These are phyloP conservation scores for Eriocheir sinensis DNA, from an alignment of 1,140 invertebrate species.

Conservation along the genomic window DNA sequence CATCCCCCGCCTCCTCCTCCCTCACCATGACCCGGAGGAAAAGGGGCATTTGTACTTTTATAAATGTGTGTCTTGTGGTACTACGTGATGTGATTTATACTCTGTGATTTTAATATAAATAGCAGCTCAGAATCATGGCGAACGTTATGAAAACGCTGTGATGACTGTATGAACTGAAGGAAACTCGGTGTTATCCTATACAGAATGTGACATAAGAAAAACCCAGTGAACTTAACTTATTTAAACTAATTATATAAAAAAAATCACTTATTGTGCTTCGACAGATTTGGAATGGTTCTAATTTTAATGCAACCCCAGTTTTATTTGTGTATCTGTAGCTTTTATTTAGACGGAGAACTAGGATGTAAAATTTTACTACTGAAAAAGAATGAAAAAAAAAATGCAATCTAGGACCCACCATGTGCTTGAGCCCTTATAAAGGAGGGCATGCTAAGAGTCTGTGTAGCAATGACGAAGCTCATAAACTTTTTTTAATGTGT, in stretches of 20 bases:
- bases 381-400: background rate
- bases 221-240: background rate
- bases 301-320: background rate
- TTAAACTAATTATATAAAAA: background rate
- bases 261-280: background rate
- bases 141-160: constrained; percentile 20
- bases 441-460: background rate
- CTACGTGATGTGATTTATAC: constrained; percentile 35
- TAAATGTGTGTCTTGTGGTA: constrained; percentile 19
- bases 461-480: background rate
- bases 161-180: background rate
- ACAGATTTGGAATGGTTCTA: too few species aligned
- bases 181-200: background rate
- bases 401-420: background rate
- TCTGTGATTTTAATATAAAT: constrained; percentile 36
- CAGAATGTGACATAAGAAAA: background rate
- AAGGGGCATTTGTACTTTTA: background rate
- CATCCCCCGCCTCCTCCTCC: background rate
- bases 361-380: background rate
- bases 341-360: background rate
- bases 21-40: background rate
- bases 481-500: background rate
- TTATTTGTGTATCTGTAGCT: background rate
- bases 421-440: background rate
- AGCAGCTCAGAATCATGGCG: background rate